A percentile compares a stretch with the other conserved stretches of the same genome.
Conservation (phyloP, 2,113 vertebrate genomes). For the Macquaria ambigua region DNA sequence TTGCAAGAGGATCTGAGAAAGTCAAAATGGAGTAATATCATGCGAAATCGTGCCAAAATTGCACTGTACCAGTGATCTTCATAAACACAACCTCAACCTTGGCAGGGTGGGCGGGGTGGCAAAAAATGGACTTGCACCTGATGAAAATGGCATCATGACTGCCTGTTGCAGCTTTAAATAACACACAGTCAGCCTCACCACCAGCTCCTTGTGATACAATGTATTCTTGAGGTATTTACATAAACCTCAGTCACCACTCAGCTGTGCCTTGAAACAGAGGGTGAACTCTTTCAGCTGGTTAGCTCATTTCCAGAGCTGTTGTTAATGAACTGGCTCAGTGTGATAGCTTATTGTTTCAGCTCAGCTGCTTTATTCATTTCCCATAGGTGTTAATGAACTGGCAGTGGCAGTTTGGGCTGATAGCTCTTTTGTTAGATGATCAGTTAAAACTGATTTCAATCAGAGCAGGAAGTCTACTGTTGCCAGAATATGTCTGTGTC, state of each 20-base stretch:
- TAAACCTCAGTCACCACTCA: background rate
- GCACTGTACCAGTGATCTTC: too few relatives aligned
- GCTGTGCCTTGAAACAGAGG: background rate
- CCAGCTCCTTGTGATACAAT: background rate
- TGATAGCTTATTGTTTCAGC: conserved; percentile 57
- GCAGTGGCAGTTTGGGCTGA: conserved; percentile 8
- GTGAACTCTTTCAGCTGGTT: conserved; percentile 7
- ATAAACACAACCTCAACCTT: too few relatives aligned
- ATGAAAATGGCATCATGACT: too few relatives aligned
- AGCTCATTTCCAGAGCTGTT: conserved; percentile 29
- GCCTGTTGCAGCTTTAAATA: background rate
- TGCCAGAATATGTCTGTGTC: conserved; percentile 2
- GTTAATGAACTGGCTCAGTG: conserved; percentile 47
- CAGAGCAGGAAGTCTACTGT: conserved; percentile 38
- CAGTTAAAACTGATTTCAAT: conserved; percentile 34
- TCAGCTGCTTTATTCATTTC: conserved; percentile 63
- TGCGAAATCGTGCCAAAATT: too few relatives aligned
- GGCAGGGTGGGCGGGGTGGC: too few relatives aligned
- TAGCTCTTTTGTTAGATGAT: conserved; percentile 39
- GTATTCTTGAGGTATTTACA: background rate
- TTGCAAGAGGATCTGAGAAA: too few relatives aligned
- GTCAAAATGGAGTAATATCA: too few relatives aligned
- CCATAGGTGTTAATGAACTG: conserved; percentile 47
- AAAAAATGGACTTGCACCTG: too few relatives aligned
- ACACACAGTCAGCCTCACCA: background rate